A percentile compares a stretch with the other conserved stretches of the same genome.
phyloP scores from a whole-genome alignment of 2,797 vertebrate species.

The Manis pentadactyla region DNA sequence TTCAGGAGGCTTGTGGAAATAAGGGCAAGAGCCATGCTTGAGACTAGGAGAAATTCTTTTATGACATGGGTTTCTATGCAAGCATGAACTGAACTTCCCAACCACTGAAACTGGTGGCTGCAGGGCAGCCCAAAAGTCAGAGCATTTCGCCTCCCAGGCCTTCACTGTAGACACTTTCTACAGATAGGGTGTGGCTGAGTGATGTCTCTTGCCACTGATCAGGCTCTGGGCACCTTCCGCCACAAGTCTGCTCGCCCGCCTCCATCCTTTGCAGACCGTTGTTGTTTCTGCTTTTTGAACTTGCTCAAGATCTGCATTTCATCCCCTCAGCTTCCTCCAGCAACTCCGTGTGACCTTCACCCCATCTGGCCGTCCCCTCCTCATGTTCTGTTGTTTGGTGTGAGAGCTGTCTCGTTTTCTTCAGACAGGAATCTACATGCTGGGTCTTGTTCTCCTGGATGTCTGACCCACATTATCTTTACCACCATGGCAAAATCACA shows the following conservation, averaged over 20 bases:
- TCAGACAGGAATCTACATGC: not conserved
- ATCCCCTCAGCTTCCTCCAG: not conserved
- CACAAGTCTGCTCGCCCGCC: not conserved
- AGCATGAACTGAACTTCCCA: not conserved
- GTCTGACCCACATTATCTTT: not conserved
- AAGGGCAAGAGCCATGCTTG: not conserved
- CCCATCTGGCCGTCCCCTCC: not conserved
- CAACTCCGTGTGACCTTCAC: not conserved
- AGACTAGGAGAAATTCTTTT: not conserved
- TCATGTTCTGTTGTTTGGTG: not conserved
- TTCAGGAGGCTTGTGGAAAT: not conserved
- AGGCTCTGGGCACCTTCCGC: not conserved
- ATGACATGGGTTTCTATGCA: not conserved
- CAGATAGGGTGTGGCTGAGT: accelerated
- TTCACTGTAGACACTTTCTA: not conserved
- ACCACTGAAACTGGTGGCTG: not conserved
- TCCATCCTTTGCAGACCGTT: not conserved
- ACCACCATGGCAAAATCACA: not conserved
- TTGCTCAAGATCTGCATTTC: not conserved
- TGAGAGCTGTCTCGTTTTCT: not conserved
- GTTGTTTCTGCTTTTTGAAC: not conserved
- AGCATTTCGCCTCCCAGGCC: accelerated
- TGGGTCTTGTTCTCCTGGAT: not conserved
- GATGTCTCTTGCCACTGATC: not conserved
- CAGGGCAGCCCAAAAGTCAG: not conserved